A percentile compares a stretch with the other conserved stretches of the same genome.
Conservation (phyloP, 1,140 invertebrate genomes). For the Orchesella cincta region DNA sequence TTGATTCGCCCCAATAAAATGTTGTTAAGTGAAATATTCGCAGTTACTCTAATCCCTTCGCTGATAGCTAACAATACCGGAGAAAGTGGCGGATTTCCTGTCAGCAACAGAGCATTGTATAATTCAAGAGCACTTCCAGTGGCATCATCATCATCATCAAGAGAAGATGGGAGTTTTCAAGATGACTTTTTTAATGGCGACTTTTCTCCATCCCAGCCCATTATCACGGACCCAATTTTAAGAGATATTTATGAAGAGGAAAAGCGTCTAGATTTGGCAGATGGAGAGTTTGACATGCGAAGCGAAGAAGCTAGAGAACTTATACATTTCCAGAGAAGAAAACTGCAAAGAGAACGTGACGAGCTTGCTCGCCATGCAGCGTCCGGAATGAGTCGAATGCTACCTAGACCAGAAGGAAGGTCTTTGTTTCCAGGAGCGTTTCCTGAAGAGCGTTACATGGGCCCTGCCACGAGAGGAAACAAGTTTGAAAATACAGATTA, state of each 20-base stretch:
- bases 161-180: not conserved
- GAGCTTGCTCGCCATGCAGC: too few species aligned
- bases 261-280: not conserved
- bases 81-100: not conserved
- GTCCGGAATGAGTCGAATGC: too few species aligned
- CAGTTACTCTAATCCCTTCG: not conserved
- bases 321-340: conserved; percentile 10
- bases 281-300: not conserved
- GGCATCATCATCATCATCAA: not conserved
- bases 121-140: not conserved
- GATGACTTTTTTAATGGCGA: not conserved
- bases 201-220: not conserved
- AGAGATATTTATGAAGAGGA: conserved; percentile 15
- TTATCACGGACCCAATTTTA: not conserved
- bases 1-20: not conserved
- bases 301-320: conserved; percentile 7
- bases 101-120: not conserved
- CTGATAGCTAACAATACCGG: not conserved
- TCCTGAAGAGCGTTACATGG: too few species aligned
- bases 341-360: not conserved
- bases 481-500: not conserved
- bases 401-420: too few species aligned
- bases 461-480: not conserved
- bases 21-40: not conserved
- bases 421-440: not conserved